These are phyloP conservation scores for Allygus modestus DNA, from an alignment of 2,888 invertebrate genomes.

Conservation along the genomic window DNA sequence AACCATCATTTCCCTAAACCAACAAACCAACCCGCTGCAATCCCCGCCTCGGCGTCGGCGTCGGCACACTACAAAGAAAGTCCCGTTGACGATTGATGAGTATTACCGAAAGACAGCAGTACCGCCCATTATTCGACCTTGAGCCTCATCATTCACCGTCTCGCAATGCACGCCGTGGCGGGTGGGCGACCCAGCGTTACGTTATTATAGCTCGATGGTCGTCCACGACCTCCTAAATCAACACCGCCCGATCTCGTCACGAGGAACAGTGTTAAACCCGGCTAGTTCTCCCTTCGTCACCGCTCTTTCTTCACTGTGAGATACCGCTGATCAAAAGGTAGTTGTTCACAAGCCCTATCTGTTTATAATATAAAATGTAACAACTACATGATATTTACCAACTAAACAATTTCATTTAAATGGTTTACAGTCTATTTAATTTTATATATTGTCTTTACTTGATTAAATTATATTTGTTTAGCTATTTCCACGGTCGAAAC, in stretches of 20 bases:
- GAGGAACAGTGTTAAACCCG: constrained; percentile 6
- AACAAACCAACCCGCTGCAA: too few relatives aligned
- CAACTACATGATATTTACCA: too few relatives aligned
- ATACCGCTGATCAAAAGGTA: not conserved
- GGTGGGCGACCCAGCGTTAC: constrained; percentile 1
- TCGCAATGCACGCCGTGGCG: constrained; percentile 3
- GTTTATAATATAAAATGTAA: too few relatives aligned
- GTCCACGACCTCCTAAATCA: constrained; percentile 34
- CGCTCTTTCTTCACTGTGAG: constrained; percentile 10
- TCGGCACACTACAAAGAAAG: not conserved
- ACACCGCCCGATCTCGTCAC: constrained; percentile 30
- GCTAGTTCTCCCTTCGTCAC: not conserved
- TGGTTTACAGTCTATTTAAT: too few relatives aligned
- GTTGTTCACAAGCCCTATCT: too few relatives aligned
- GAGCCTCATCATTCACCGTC: not conserved
- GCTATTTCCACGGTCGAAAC: too few relatives aligned
- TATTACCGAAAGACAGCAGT: not conserved
- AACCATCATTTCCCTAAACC: too few relatives aligned
- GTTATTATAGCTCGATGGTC: not conserved
- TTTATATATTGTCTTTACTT: too few relatives aligned
- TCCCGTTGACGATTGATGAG: not conserved
- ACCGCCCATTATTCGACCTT: constrained; percentile 2
- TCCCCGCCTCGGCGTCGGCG: not conserved
- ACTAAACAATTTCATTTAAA: too few relatives aligned
- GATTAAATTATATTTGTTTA: too few relatives aligned